These are phyloP conservation scores for Ennomos fuscantarius DNA, from an alignment of 2,888 invertebrate species.

Conservation along the genomic window DNA sequence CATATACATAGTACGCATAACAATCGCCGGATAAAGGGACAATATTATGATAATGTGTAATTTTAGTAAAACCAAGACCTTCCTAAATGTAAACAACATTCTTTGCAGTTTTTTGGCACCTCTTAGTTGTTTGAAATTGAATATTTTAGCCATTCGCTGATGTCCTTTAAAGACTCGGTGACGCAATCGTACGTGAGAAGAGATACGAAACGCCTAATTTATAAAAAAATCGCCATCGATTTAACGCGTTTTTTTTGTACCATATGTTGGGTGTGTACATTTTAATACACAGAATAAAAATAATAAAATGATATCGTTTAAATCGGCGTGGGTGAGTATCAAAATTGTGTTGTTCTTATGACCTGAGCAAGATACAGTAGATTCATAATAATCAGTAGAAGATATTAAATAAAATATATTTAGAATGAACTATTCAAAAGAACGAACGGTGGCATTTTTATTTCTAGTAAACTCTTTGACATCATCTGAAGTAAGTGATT, in stretches of 20 bases:
- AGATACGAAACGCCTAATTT: conserved; percentile 34
- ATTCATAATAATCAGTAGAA: too few species aligned
- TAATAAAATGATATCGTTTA: background rate
- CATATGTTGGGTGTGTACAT: conserved; percentile 5
- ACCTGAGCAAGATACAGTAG: too few species aligned
- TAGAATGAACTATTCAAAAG: too few species aligned
- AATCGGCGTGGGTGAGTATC: too few species aligned
- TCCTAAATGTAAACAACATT: conserved; percentile 63
- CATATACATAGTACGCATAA: too few species aligned
- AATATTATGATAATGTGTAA: conserved; percentile 1
- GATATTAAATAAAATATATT: too few species aligned
- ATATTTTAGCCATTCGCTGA: conserved; percentile 51
- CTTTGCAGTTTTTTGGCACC: conserved; percentile 68
- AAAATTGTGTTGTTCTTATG: too few species aligned
- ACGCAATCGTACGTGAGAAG: conserved; percentile 62
- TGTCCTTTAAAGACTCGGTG: conserved; percentile 55
- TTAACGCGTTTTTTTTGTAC: conserved; percentile 13
- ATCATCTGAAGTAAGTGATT: background rate
- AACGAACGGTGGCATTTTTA: too few species aligned
- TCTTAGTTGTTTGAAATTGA: conserved; percentile 54
- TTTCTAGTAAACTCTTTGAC: too few species aligned
- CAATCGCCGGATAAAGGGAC: too few species aligned
- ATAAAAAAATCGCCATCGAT: conserved; percentile 14
- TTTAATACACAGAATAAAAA: background rate
- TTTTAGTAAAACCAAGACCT: conserved; percentile 8